Conservation (phyloP, 2,113 vertebrate species). For the Neodontobutis hainanensis region DNA sequence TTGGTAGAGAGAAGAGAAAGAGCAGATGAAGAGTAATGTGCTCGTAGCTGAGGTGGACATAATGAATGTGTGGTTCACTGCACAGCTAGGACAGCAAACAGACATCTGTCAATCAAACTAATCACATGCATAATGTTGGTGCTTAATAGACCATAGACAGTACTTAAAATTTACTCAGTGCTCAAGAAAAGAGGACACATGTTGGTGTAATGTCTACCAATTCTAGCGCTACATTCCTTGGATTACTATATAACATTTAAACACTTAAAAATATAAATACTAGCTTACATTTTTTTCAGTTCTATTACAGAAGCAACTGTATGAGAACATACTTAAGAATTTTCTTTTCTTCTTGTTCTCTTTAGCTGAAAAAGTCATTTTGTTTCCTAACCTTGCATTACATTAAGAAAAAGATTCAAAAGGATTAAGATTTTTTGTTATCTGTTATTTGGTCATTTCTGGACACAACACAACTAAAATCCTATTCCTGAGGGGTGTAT, state of each 20-base stretch:
- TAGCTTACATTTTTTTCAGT: too few relatives aligned
- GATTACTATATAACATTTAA: too few relatives aligned
- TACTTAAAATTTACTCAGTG: not conserved
- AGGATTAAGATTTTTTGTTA: not conserved
- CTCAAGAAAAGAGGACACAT: not conserved
- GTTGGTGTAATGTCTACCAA: not conserved
- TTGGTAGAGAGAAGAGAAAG: not conserved
- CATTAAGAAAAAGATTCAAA: too few relatives aligned
- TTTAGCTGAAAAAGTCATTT: too few relatives aligned
- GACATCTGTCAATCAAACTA: slow-evolving; percentile 10
- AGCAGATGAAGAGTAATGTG: not conserved
- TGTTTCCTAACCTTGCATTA: too few relatives aligned
- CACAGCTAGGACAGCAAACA: slow-evolving; percentile 6
- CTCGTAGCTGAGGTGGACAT: not conserved
- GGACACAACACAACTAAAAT: too few relatives aligned
- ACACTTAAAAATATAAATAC: too few relatives aligned
- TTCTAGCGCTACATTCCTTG: too few relatives aligned
- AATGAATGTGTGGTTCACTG: slow-evolving; percentile 6
- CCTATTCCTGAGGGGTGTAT: slow-evolving; percentile 49
- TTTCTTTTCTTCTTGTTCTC: too few relatives aligned
- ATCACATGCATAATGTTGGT: not conserved
- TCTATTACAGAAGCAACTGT: too few relatives aligned
- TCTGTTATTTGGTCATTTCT: not conserved
- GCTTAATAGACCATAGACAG: slow-evolving; percentile 2
- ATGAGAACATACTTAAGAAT: too few relatives aligned